phyloP scores from a whole-genome alignment of 2,888 invertebrate species.

The Philhelius pedissequus region DNA sequence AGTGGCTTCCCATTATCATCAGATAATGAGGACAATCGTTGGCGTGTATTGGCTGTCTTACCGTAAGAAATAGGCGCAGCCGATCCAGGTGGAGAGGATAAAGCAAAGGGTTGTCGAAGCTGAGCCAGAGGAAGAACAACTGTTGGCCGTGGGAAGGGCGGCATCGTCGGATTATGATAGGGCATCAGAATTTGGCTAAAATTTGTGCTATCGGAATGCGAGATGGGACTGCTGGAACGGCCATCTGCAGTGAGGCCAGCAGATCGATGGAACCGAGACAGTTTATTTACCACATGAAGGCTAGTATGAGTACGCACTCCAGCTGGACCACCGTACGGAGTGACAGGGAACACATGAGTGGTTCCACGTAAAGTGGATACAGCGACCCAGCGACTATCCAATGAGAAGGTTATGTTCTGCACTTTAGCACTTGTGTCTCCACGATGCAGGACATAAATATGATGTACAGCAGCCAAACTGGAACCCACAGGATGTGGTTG shows the following conservation, averaged over 20 bases:
- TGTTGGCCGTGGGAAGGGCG: slow-evolving; percentile 93
- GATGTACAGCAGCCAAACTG: slow-evolving; percentile 93
- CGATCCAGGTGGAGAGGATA: slow-evolving; percentile 75
- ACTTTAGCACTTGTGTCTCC: slow-evolving; percentile 98
- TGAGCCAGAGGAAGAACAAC: slow-evolving; percentile 91
- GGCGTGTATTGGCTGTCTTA: slow-evolving; percentile 77
- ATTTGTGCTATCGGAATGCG: slow-evolving; percentile 78
- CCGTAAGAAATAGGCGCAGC: slow-evolving; percentile 69
- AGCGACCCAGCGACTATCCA: slow-evolving; percentile 97
- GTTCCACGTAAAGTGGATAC: slow-evolving; percentile 97
- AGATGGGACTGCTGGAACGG: slow-evolving; percentile 85
- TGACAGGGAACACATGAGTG: slow-evolving; percentile 97
- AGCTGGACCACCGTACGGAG: slow-evolving; percentile 95
- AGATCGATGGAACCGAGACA: slow-evolving; percentile 96
- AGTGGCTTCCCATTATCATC: slow-evolving; percentile 85
- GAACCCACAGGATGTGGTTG: slow-evolving; percentile 95
- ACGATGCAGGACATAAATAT: slow-evolving; percentile 95
- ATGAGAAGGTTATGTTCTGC: slow-evolving; percentile 93
- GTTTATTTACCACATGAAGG: slow-evolving; percentile 94
- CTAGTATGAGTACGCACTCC: slow-evolving; percentile 97
- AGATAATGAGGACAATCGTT: slow-evolving; percentile 85
- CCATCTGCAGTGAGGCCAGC: slow-evolving; percentile 90
- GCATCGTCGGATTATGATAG: slow-evolving; percentile 92
- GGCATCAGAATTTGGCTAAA: slow-evolving; percentile 80
- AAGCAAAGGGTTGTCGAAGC: slow-evolving; percentile 84